Base-by-base conservation (phyloP, 2,888 invertebrate genomes). In the Scaeva pyrastri region DNA sequence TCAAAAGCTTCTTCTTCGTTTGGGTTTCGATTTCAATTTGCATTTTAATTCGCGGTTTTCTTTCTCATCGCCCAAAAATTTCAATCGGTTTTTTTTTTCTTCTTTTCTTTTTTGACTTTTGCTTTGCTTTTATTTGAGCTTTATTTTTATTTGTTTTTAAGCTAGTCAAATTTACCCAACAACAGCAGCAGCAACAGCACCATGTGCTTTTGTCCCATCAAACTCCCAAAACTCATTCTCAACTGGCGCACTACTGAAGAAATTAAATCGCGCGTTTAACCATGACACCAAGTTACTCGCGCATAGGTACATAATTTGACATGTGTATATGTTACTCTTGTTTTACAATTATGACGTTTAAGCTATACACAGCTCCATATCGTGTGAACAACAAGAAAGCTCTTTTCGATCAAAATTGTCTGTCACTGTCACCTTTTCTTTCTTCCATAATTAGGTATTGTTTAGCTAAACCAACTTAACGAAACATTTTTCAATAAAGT, bases 271-370 rank as follows among this genome's bases (percentile, higher is more conserved):
- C n/a, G 60, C 16, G 21, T 56, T 70, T 84, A 78, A 50, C 80
- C 75, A 68, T 84, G 84, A 79, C 84, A 79, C 74, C 60, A 72
- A 72, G 79, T 58, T 64, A 50, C 71, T 84, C 26, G 64, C 19
- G 48, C 56, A 58, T 76, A 31, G 31, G 31, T 31, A n/a, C n/a
- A n/a, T n/a, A n/a, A n/a, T 31, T 31, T 31, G 31, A 8, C 8
- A 31, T 31, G 31, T 31, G 31, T 31, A 31, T 45, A 19, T 7
- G 12, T 55, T n/a, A 31, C 5, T n/a, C n/a, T n/a, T n/a, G n/a
- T n/a, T n/a, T n/a, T n/a, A 21, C 48, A 4, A 11, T 21, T 1
- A 48, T 11, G 48, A 26, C 55, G n/a, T n/a, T 26, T 23, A 55
- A 26, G 26, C 48, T 19, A 10, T 0, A 2, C 50, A 60, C 39